Percentiles rank a stretch among this genome's conserved stretches.
Conservation (phyloP, 2,797 vertebrate genomes). For the Typhlichthys subterraneus region DNA sequence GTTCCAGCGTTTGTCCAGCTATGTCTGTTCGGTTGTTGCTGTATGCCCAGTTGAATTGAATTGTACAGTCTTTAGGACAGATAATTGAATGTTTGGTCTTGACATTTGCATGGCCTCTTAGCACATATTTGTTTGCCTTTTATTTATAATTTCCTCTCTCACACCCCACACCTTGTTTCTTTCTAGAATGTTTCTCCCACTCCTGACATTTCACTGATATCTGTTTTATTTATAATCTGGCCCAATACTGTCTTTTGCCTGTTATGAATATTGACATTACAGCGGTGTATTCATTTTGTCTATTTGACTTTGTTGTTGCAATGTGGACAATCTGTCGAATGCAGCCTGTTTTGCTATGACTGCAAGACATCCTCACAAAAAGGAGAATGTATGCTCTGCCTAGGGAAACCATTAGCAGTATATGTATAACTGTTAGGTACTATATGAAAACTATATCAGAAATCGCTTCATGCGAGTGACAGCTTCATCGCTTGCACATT, state of each 20-base stretch:
- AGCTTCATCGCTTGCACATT: not conserved
- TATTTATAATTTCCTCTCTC: not conserved
- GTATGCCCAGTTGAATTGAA: slow-evolving; percentile 1
- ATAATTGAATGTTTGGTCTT: slow-evolving; percentile 22
- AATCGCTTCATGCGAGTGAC: not conserved
- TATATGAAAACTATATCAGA: not conserved
- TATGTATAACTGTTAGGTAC: not conserved
- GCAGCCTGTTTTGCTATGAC: slow-evolving; percentile 11
- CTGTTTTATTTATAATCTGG: not conserved
- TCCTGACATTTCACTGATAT: not conserved
- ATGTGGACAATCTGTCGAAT: slow-evolving; percentile 27
- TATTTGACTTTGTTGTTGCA: slow-evolving; percentile 29
- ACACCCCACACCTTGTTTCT: not conserved
- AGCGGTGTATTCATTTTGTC: slow-evolving; percentile 32
- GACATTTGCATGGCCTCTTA: slow-evolving; percentile 5
- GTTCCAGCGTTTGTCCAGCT: slow-evolving; percentile 21
- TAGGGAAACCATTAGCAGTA: not conserved
- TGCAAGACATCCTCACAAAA: not conserved
- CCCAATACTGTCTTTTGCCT: slow-evolving; percentile 17
- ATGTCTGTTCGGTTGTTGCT: slow-evolving; percentile 9
- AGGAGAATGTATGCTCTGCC: not conserved
- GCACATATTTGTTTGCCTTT: not conserved
- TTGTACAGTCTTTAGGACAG: slow-evolving; percentile 30
- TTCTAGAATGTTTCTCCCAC: not conserved
- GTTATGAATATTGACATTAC: slow-evolving; percentile 21